Evolutionary conservation across 2,888 invertebrate genomes (phyloP), one percentile per base, ranked within the genome.

Genomic region (Eristalinus sepulchralis): DNA sequence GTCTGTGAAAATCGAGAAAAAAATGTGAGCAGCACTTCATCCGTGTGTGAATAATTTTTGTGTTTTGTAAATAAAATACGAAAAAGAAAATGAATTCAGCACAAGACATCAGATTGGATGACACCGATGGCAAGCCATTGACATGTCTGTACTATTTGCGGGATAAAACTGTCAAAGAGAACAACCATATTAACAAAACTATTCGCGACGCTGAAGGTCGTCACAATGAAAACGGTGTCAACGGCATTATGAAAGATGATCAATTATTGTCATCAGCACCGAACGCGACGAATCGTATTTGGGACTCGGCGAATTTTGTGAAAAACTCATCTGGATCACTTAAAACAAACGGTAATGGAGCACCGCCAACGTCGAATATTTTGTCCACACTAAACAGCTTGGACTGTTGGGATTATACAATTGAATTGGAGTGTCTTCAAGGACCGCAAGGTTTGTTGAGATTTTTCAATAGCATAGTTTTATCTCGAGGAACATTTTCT

Each of bases 391-490:
- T 95, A 89, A 96, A 95, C 90, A 96, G 96, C 70, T 92, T 97
- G 92, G 97, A 97, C 91, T 95, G 95, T 90, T 97, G 97, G 97
- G 97, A 97, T 94, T 97, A 97, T 91, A 96, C 96, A 64, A 96
- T 97, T 89, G 97, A 97, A 92, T 93, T 97, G 93, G 96, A 96
- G 91, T 96, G 96, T 92, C 93, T 96, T 89, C 94, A 95, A 91
- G 96, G 96, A 90, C 95, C 95, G 88, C 95, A 96, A 96, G 96
- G 96, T 96, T 92, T 89, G 88, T 84, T n/a, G 36, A 33, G 53
- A 27, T n/a, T n/a, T n/a, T n/a, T n/a, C n/a, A n/a, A n/a, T n/a
- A n/a, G n/a, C n/a, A n/a, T n/a, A n/a, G n/a, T n/a, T n/a, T n/a
- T n/a, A n/a, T n/a, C n/a, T n/a, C n/a, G n/a, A n/a, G n/a, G n/a